phyloP scores from a whole-genome alignment of 2,888 invertebrate species.

The Drosophila hawaiiensis region DNA sequence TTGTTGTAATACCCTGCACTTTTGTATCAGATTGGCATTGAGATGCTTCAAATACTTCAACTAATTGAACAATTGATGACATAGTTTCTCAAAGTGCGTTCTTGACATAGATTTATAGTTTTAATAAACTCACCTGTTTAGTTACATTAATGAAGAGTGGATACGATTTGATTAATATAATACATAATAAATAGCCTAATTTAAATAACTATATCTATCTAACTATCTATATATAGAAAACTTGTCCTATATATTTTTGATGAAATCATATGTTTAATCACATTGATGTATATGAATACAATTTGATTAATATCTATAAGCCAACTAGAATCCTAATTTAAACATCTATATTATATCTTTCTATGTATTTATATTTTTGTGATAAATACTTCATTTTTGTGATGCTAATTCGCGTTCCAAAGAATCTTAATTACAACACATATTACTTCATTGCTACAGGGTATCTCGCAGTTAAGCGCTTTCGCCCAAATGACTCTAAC shows the following conservation, averaged over 20 bases:
- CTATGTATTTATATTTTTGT: not conserved
- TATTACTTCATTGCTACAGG: not conserved
- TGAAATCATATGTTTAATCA: not conserved
- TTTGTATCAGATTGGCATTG: not conserved
- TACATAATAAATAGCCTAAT: not conserved
- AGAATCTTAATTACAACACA: too few relatives aligned
- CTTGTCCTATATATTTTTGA: not conserved
- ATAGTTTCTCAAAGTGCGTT: not conserved
- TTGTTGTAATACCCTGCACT: constrained; percentile 25
- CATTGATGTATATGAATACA: not conserved
- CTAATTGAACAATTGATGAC: not conserved
- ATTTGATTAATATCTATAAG: too few relatives aligned
- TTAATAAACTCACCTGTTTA: too few relatives aligned
- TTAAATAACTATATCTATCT: not conserved
- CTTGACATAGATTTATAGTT: not conserved
- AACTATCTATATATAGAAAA: not conserved
- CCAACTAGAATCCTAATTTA: not conserved
- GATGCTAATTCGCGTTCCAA: not conserved
- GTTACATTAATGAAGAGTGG: not conserved
- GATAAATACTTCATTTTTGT: not conserved
- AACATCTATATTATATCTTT: not conserved
- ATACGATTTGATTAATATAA: not conserved
- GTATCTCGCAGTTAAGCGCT: not conserved
- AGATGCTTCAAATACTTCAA: not conserved
- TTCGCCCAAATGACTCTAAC: not conserved